A percentile compares a stretch with the other conserved stretches of the same genome.
Conservation (phyloP, 35 echinoderm and acorn worm genomes). For the Nesometra sesokonis region DNA sequence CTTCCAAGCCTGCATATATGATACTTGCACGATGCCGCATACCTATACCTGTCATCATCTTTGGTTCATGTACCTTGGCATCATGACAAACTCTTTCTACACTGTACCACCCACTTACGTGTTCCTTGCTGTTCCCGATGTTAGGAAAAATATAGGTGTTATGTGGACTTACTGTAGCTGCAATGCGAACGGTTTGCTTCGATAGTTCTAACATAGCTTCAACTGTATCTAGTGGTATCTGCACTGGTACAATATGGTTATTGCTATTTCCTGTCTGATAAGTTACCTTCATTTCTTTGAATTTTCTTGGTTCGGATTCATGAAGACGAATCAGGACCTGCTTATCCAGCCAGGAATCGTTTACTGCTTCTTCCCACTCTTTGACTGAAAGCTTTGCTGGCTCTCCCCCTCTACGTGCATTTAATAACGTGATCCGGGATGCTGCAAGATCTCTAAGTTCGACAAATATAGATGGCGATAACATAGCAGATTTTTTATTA, state of each 20-base stretch:
- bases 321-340: conserved; percentile 7
- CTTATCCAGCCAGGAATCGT: conserved; percentile 42
- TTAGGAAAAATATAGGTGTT: conserved; percentile 40
- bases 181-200: background rate
- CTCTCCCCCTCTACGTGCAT: conserved; percentile 62
- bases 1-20: conserved; percentile 8
- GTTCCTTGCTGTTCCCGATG: background rate
- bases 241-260: conserved; percentile 34
- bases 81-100: background rate
- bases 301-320: background rate
- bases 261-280: conserved; percentile 55
- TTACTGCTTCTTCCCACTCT: conserved; percentile 50
- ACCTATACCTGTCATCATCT: conserved; percentile 4
- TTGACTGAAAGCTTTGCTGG: conserved; percentile 24
- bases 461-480: conserved; percentile 23
- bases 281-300: conserved; percentile 11
- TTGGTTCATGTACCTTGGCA: background rate
- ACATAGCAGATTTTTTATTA: background rate
- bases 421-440: conserved; percentile 51
- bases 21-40: conserved; percentile 11
- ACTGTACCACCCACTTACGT: conserved; percentile 49
- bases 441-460: conserved; percentile 40
- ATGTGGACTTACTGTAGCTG: conserved; percentile 10
- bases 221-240: conserved; percentile 29
- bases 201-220: conserved; percentile 16